Evolutionary conservation across 2,888 invertebrate genomes (phyloP), one percentile per base, ranked within the genome.

Genomic region (Hofmannophila pseudospretella): DNA sequence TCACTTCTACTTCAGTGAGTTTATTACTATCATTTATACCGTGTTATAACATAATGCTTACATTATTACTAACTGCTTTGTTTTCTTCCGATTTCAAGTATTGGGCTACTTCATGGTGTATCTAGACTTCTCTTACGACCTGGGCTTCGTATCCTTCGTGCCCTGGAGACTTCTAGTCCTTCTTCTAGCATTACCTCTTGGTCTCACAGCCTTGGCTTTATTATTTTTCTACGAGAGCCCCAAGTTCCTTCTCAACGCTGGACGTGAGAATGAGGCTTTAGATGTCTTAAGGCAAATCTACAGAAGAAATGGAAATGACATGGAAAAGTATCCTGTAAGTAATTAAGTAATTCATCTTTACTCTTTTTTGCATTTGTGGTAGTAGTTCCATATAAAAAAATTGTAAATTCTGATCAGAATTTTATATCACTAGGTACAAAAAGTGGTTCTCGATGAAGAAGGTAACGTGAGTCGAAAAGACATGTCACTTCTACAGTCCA

Each of bases 151-250:
- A 11, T 39, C 34, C 2, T 64, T 65, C 39, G 57, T 54, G 1
- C 65, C 70, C 7, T 72, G 71, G 71, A 47, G 71, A 19, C 46
- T 74, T 16, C 39, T 70, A 25, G 42, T 48, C 9, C 42, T 71
- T 8, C 46, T 82, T 3, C 61, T 80, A 35, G 67, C 89, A 4
- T 19, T 90, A 7, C 91, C 92, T 0, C 86, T 89, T 27, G 58
- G 91, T 1, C 44, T 89, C 3, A 88, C 90, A 26, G 88, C 88
- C 0, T 36, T 88, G n/a, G 63, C 85, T 0, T 61, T 90, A 11
- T 71, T 82, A 31, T 75, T 88, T 37, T 81, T 89, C 42, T 88
- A 91, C n/a, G 93, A 93, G 63, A 93, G 92, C 58, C 93, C 93
- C 0, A 92, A 92, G 65, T 93, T 91, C 60, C 67, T 92, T 7